Base-by-base conservation (phyloP, 1,140 invertebrate species). In the Lepidurus packardi region DNA sequence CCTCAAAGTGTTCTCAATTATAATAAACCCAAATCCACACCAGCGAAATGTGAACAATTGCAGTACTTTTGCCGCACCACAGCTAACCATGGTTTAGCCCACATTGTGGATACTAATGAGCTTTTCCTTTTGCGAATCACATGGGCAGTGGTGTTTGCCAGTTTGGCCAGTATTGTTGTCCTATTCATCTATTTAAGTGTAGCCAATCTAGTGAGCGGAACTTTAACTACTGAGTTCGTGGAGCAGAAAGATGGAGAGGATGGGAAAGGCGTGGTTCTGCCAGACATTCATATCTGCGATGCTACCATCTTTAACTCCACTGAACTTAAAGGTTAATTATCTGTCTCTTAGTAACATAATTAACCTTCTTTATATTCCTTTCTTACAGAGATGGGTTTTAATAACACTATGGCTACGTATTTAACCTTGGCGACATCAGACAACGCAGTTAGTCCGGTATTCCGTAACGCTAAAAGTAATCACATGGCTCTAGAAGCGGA, bases 381-480 rank as follows among this genome's bases (percentile, higher is more conserved):
- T n/a, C n/a, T n/a, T n/a, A n/a, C n/a, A n/a, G 78, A 44, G 7
- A 47, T 78, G 44, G 78, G 78, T 0, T 78, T 78, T 6, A 78
- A 78, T 45, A 21, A 75, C n/a, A 78, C 74, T 7, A 78, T 78
- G 78, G 73, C 42, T 44, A 74, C 65, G 41, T 78, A 78, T 34
- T 44, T 78, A 74, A 44, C 73, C 1, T 34, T 78, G 16, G 45
- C 78, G 34, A 44, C 75, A 0, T 78, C 78, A 7, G 16, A 65
- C 16, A n/a, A 65, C 21, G 53, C 53, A 65, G 53, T 21, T 9
- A n/a, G 16, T 9, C 13, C 13, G 7, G 0, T 0, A 7, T 7
- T 13, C 13, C 9, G 16, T 65, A 1, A 16, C n/a, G 43, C 75
- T n/a, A 43, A 42, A 4, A 42, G 75, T 5, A 43, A 34, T 16